phyloP scores from a whole-genome alignment of 2,888 invertebrate genomes.

The Ectemnius lituratus region DNA sequence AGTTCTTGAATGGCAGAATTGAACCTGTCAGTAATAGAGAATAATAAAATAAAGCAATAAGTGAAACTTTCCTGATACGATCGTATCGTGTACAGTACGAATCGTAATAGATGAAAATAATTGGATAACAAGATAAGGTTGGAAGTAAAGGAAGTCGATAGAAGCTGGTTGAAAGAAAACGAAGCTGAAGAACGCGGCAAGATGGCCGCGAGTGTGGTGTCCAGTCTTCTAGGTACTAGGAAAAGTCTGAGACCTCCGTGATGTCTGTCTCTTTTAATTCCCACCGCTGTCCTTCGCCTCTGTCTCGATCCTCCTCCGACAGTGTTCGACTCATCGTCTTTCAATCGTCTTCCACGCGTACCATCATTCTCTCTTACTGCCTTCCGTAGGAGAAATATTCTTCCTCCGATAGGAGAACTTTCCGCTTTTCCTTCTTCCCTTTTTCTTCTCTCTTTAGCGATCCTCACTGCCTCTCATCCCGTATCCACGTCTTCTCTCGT shows the following conservation, averaged over 20 bases:
- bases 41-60: no score
- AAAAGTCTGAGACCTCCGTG: conserved; percentile 64
- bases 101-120: no score
- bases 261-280: conserved; percentile 64
- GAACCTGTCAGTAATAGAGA: no score
- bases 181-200: conserved; percentile 59
- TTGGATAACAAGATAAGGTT: no score
- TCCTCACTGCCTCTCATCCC: neutral
- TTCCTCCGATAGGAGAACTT: neutral
- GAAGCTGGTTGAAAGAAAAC: neutral
- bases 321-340: conserved; percentile 3
- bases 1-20: no score
- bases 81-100: no score
- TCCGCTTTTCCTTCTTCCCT: neutral
- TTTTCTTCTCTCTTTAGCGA: neutral
- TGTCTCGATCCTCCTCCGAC: conserved; percentile 20
- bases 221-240: conserved; percentile 61
- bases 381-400: neutral
- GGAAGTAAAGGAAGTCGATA: no score
- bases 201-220: conserved; percentile 66
- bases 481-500: neutral
- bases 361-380: conserved; percentile 5
- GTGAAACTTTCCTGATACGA: no score
- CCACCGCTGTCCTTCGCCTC: conserved; percentile 60
- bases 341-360: conserved; percentile 1